Evolutionary conservation across 2,113 vertebrate genomes (phyloP).

Genomic region (Sporophila hypoxantha): DNA sequence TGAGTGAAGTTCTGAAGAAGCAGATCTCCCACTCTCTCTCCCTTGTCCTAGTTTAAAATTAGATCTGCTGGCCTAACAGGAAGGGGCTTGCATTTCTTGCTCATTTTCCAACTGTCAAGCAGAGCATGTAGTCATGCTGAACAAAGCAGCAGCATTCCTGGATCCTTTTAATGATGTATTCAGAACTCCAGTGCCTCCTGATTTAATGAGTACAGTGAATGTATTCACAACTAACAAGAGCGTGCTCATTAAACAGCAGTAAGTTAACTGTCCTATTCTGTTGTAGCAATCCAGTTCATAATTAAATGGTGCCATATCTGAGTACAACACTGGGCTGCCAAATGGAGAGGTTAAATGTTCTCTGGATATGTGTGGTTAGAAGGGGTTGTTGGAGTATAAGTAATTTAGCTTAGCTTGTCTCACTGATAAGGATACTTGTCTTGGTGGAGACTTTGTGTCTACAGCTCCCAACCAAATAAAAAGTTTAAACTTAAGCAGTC

Average conservation of each 20-base stretch:
- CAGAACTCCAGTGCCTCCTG: constrained; percentile 28
- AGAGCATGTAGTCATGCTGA: background rate
- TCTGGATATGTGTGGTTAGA: background rate
- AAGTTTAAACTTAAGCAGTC: background rate
- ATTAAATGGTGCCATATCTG: constrained; percentile 57
- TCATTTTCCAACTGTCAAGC: background rate
- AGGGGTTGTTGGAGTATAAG: constrained; percentile 21
- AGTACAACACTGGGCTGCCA: background rate
- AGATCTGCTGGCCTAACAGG: background rate
- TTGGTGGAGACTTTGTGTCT: background rate
- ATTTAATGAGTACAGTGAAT: constrained; percentile 56
- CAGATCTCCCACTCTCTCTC: background rate
- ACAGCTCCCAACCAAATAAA: background rate
- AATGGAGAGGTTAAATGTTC: background rate
- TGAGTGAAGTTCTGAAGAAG: background rate
- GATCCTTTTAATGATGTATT: constrained; percentile 55
- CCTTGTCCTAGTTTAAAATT: background rate
- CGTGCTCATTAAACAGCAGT: constrained; percentile 42
- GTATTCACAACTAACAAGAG: constrained; percentile 42
- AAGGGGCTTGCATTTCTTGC: background rate
- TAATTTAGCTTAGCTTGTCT: constrained; percentile 51
- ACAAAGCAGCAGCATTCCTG: constrained; percentile 30
- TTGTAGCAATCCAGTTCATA: constrained; percentile 34
- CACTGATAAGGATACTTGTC: background rate
- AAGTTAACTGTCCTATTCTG: constrained; percentile 59